Evolutionary conservation across 2,797 vertebrate species (phyloP).

Genomic region (Tokudaia tokunoshimensis): DNA sequence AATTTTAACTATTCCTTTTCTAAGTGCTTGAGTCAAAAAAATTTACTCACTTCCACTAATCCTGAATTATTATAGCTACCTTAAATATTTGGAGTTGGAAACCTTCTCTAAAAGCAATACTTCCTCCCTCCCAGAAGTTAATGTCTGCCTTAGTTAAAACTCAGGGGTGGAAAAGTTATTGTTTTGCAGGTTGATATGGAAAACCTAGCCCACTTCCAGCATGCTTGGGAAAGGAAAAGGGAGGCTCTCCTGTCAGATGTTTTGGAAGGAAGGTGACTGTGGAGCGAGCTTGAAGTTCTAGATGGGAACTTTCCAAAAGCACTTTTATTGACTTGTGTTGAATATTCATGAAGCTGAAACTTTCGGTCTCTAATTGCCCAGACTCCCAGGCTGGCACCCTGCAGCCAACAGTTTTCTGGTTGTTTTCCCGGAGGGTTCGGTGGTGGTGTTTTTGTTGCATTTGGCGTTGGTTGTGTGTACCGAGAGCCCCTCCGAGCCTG

Average conservation of each 20-base stretch:
- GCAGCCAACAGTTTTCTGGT: conserved; percentile 29
- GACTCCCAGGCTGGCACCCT: conserved; percentile 25
- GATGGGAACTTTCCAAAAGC: conserved; percentile 49
- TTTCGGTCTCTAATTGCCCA: conserved; percentile 73
- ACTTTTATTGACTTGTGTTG: conserved; percentile 72
- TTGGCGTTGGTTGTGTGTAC: conserved; percentile 71
- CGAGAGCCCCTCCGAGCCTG: conserved; percentile 75
- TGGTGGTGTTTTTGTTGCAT: conserved; percentile 61
- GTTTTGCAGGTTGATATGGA: conserved; percentile 58
- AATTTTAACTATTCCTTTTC: conserved; percentile 29
- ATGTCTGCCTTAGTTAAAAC: conserved; percentile 36
- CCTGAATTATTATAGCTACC: not conserved
- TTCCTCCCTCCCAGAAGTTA: conserved; percentile 27
- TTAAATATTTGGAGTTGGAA: conserved; percentile 52
- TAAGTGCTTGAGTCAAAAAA: not conserved
- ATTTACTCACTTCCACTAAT: conserved; percentile 28
- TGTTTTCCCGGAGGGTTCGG: not conserved
- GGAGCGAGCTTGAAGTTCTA: conserved; percentile 41
- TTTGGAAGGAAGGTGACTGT: conserved; percentile 64
- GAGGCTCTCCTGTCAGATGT: conserved; percentile 30
- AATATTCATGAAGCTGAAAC: conserved; percentile 76
- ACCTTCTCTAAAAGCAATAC: not conserved
- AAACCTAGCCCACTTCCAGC: conserved; percentile 54
- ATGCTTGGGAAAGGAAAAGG: conserved; percentile 70
- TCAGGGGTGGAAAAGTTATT: not conserved